phyloP scores from a whole-genome alignment of 2,888 invertebrate genomes.

The Brachynemurus nebulosus region DNA sequence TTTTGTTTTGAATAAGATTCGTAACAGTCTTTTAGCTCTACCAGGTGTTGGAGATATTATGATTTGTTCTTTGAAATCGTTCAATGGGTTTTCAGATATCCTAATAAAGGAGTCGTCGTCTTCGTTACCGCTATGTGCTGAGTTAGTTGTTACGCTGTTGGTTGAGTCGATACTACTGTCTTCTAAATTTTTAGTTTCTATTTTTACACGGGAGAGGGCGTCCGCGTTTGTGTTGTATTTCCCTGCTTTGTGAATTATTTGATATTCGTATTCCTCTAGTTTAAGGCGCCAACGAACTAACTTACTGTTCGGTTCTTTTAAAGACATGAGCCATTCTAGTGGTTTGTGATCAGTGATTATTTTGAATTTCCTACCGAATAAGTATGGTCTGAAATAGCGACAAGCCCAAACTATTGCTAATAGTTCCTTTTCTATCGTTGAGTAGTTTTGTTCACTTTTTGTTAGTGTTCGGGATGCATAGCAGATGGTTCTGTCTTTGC shows the following conservation, averaged over 20 bases:
- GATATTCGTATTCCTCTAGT: constrained; percentile 24
- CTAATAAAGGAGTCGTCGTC: neutral
- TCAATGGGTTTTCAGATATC: constrained; percentile 3
- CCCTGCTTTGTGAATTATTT: constrained; percentile 23
- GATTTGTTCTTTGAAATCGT: neutral
- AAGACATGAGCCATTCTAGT: constrained; percentile 24
- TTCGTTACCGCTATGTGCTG: constrained; percentile 1
- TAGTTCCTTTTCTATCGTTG: constrained; percentile 26
- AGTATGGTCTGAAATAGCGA: constrained; percentile 26
- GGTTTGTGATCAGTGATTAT: constrained; percentile 27
- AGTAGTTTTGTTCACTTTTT: constrained; percentile 25
- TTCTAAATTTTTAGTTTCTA: no score
- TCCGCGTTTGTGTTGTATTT: constrained; percentile 23
- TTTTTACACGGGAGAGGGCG: constrained; percentile 20
- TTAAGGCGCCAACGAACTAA: constrained; percentile 23
- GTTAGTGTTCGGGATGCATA: constrained; percentile 25
- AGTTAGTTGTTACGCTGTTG: no score
- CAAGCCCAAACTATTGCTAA: constrained; percentile 25
- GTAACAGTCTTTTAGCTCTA: no score
- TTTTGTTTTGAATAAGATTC: no score
- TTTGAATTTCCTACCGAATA: constrained; percentile 26
- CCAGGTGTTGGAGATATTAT: no score
- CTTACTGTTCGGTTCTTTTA: constrained; percentile 22
- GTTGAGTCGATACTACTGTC: no score
- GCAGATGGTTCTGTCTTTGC: constrained; percentile 24